Evolutionary conservation across 1,140 invertebrate species (phyloP), one percentile per base, ranked within the genome.

Genomic region (Procambarus virginalis): DNA sequence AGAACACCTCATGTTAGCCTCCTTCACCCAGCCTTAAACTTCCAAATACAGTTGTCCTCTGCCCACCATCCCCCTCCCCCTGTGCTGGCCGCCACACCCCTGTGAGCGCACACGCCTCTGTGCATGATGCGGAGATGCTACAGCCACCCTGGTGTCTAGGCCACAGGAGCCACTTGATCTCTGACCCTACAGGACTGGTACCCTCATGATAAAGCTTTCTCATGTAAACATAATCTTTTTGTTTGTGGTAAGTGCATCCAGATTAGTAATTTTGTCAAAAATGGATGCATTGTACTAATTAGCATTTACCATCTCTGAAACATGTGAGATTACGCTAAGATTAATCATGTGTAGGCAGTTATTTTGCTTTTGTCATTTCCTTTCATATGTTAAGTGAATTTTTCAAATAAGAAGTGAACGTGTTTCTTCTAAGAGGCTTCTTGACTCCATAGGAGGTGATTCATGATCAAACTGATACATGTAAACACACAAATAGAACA

Each of bases 71-170:
- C 70, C 81, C 51, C 60, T 8, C 81, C 87, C 87, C 87, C 81
- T 89, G 87, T 89, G 79, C 87, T 89, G 87, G 87, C 87, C 87
- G 75, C 87, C 87, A 89, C 87, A 84, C 81, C 86, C 86, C 87
- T 82, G 79, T 82, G 79, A 82, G 80, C 68, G 87, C 87, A 89
- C 87, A 89, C 87, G 87, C 80, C 87, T 89, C 81, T 89, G 87
- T 89, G 87, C 87, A 89, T 89, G 87, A 89, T 64, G 87, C 75
- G 87, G 87, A 89, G 87, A 89, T 84, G 87, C 87, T 77, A 77
- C 77, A 86, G 58, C 85, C 60, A 80, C 76, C 76, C 85, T 86
- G 85, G 85, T 78, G 76, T 58, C 77, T 68, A 64, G 77, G 64
- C 78, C 76, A 79, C 77, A 68, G 51, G 73, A 78, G 85, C 76